Evolutionary conservation across 2,797 vertebrate genomes (phyloP), one percentile per base, ranked within the genome.

Genomic region (Myiotriccus ornatus): DNA sequence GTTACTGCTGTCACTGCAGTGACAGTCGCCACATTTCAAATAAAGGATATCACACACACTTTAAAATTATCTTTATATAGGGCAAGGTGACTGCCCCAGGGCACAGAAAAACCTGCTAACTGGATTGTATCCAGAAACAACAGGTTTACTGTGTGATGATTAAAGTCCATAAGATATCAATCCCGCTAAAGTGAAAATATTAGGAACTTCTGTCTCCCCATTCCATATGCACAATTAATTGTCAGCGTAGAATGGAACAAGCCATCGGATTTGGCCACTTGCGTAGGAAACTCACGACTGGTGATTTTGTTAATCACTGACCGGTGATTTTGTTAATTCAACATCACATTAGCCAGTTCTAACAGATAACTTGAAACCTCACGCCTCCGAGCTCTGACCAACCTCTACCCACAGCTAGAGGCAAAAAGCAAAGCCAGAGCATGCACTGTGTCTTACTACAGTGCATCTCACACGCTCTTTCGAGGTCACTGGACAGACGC

Each of bases 211-310:
- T 35, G 7, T 35, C 41, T 76, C 43, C 41, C 32, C 11, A 3
- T 1, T 6, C 3, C 12, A n/a, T 2, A 5, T 1, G 20, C 25
- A 46, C 46, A 43, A 9, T 25, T n/a, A 71, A 41, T 30, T 16
- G 15, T 3, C 65, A 30, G 34, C 0, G 12, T 34, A 30, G 23
- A 47, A 27, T 1, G n/a, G 27, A 52, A 56, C 6, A 18, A n/a
- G 39, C 43, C 24, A 25, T 21, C 0, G 0, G 22, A 28, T 32
- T 32, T 15, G 52, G 43, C 49, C 39, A 6, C 20, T 46, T 7
- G 21, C 13, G 17, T 2, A 39, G 68, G 44, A 76, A 71, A 56
- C 55, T 55, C 76, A 16, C 0, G 32, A 35, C 43, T 32, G 22
- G 46, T 32, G 52, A 57, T 84, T 53, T 47, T 12, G 15, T 34